Evolutionary conservation across 2,888 invertebrate species (phyloP), one percentile per base, ranked within the genome.

Genomic region (Drosophila silvestris): DNA sequence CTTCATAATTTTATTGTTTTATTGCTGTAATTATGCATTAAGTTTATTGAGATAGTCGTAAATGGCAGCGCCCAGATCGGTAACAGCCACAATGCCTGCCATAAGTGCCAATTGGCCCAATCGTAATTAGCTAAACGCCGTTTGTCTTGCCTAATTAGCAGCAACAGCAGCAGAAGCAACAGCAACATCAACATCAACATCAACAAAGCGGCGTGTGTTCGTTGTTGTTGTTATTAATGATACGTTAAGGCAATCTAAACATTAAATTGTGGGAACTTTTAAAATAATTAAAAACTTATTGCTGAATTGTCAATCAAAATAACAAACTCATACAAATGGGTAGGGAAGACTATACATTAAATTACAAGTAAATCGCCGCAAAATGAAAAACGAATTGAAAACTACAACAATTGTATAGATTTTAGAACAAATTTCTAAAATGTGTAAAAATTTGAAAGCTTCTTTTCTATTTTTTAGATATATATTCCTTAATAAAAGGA

Each of bases 21-120:
- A 91, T 87, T 85, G 82, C 76, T 81, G 86, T 79, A 88, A 85
- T 90, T 85, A 88, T 90, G 86, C 88, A 88, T 89, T 83, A 85
- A 73, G 88, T 86, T 90, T 83, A 90, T 88, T 74, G 82, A 77
- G 84, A 81, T 74, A 84, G 84, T 89, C 81, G 82, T 90, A 85
- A 86, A 88, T 74, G 76, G 62, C 51, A 41, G 64, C 70, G 60
- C 57, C 65, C 71, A 74, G 66, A 77, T 75, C 81, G 64, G 30
- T 56, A 47, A 32, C 53, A 68, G 52, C 63, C 54, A 62, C 41
- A 66, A 66, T 68, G 76, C 70, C 76, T n/a, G 56, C 66, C 70
- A 71, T 60, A 70, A 77, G 39, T 64, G 69, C 75, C 77, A 83
- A 76, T 85, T 84, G 77, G 80, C 19, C 67, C 65, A 74, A 64